Percentiles rank a stretch among this genome's conserved stretches.
phyloP scores from a whole-genome alignment of 2,888 invertebrate species.

The Allolobophora icterica region DNA sequence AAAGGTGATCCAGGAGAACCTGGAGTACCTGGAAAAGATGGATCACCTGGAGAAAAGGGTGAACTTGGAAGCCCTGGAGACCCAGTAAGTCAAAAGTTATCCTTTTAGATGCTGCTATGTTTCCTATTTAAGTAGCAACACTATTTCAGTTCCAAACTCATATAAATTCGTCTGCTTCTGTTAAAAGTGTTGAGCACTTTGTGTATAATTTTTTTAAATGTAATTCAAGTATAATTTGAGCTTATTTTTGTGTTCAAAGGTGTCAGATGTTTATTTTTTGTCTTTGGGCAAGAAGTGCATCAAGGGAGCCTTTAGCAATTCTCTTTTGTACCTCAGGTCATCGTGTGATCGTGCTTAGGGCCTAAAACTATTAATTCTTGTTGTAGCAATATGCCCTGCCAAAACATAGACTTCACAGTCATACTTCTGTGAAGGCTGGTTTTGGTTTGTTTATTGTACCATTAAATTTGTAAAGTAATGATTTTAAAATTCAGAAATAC shows the following conservation, averaged over 20 bases:
- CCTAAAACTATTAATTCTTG: background rate
- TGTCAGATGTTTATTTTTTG: background rate
- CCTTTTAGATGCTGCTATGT: background rate
- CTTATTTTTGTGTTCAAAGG: background rate
- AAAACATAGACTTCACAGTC: background rate
- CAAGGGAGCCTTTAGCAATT: background rate
- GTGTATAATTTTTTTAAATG: background rate
- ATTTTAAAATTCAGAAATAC: too few species aligned
- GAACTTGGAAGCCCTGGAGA: background rate
- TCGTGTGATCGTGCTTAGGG: background rate
- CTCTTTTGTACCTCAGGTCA: background rate
- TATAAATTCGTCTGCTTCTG: background rate
- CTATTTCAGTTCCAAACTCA: too few species aligned
- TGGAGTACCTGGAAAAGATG: background rate
- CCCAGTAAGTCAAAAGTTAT: background rate
- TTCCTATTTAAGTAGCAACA: background rate
- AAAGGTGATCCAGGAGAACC: background rate
- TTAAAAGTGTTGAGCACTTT: background rate
- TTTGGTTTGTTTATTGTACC: too few species aligned
- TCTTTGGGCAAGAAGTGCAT: too few species aligned
- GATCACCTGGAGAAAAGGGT: background rate
- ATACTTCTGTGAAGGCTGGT: background rate
- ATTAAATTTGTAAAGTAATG: too few species aligned
- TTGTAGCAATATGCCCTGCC: background rate
- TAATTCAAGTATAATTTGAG: background rate